Evolutionary conservation across 2,797 vertebrate species (phyloP), one percentile per base, ranked within the genome.

Genomic region (Borostomias antarcticus): DNA sequence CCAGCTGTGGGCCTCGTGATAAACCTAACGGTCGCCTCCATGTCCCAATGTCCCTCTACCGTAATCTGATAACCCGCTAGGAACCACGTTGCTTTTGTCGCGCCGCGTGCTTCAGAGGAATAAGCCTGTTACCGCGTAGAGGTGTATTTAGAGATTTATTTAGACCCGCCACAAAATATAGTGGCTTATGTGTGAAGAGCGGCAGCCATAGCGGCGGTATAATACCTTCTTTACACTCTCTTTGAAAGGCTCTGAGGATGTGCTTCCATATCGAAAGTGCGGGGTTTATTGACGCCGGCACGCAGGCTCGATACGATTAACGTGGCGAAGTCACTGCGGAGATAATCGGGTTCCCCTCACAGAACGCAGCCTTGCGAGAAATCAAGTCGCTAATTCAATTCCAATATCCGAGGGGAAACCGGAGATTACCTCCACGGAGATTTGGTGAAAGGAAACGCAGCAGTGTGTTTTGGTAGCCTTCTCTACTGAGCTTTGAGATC

Each of bases 191-290:
- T 68, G 64, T 65, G 73, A 62, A 61, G 47, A 37, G 65, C 60
- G 53, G 75, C 76, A 78, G 73, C 75, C 75, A 66, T 64, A 64
- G 40, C 62, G 33, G 48, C 69, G 35, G 61, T 26, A 35, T 64
- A 64, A 70, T 64, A 29, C 47, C 33, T 17, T 28, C 47, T 78
- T 58, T 21, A 62, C 10, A n/a, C 62, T 50, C 2, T 66, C 64
- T 81, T 61, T 72, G 64, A 76, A 77, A 26, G 61, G 68, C 75
- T 70, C 63, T 11, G 62, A 50, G 58, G 73, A 64, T 69, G 71
- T 4, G 0, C 80, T 86, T 83, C 71, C 78, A 83, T 81, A 73
- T 86, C 78, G n/a, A 85, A 82, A 88, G 78, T 61, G 23, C 40
- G 28, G 26, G 13, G 54, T 79, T 84, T 74, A 78, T 74, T 80